Conservation (phyloP, 2,797 vertebrate species). For the Enteromius anoplus region DNA sequence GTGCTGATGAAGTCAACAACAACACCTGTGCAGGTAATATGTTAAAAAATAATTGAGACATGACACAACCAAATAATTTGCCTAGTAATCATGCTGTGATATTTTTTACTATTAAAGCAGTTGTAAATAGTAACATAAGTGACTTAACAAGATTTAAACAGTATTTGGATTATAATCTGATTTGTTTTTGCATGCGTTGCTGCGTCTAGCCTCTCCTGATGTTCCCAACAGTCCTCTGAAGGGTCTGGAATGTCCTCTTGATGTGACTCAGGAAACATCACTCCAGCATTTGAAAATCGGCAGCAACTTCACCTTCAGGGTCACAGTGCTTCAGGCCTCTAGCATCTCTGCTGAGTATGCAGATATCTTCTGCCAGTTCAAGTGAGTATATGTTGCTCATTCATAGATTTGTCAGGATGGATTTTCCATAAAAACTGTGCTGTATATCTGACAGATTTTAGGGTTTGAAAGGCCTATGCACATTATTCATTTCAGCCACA, state of each 20-base stretch:
- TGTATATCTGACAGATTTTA: neutral
- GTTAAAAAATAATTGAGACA: neutral
- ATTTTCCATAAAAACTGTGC: neutral
- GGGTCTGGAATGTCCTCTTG: constrained; percentile 70
- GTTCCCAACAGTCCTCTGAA: constrained; percentile 83
- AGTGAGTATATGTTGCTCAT: constrained; percentile 76
- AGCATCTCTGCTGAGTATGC: constrained; percentile 98
- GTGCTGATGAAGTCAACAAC: constrained; percentile 96
- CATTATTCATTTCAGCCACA: too few relatives aligned
- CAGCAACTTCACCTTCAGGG: constrained; percentile 95
- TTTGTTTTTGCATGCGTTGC: constrained; percentile 11
- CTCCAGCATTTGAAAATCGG: constrained; percentile 91
- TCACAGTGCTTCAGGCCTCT: constrained; percentile 95
- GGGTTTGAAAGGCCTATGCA: neutral
- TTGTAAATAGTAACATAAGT: constrained; percentile 19
- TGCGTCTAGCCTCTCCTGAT: constrained; percentile 75
- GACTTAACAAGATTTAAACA: neutral
- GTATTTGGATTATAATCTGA: neutral
- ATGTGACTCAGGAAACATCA: constrained; percentile 76
- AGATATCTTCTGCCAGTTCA: constrained; percentile 99
- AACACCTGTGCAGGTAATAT: constrained; percentile 89
- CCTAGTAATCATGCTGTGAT: neutral
- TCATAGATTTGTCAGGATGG: neutral
- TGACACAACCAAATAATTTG: neutral
- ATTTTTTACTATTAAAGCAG: neutral